A percentile compares a stretch with the other conserved stretches of the same genome.
phyloP scores from a whole-genome alignment of 2,113 vertebrate genomes.

The Cervus canadensis region DNA sequence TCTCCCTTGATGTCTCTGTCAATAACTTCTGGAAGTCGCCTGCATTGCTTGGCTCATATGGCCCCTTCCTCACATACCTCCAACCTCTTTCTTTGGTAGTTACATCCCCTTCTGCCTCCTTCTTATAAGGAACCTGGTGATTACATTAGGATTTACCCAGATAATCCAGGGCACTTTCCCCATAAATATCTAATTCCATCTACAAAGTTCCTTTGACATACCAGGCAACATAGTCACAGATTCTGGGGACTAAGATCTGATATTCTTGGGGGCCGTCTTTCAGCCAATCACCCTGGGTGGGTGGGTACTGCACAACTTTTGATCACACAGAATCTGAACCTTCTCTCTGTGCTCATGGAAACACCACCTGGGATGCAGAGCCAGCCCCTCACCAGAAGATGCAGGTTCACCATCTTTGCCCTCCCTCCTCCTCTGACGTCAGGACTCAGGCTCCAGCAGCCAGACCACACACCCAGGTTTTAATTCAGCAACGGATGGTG shows the following conservation, averaged over 20 bases:
- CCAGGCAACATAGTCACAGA: rapidly evolving
- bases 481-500: background rate
- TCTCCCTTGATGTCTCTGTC: background rate
- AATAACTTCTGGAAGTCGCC: background rate
- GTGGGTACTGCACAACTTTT: background rate
- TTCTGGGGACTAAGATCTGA: background rate
- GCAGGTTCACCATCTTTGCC: too few relatives aligned
- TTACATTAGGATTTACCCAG: background rate
- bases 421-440: background rate
- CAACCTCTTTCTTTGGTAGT: rapidly evolving
- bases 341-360: background rate
- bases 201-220: background rate
- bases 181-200: background rate
- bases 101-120: background rate
- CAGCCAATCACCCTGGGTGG: rapidly evolving
- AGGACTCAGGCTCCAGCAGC: background rate
- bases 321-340: background rate
- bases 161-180: rapidly evolving
- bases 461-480: background rate
- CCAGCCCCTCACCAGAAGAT: background rate
- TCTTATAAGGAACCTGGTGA: background rate
- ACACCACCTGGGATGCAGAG: background rate
- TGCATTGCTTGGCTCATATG: background rate
- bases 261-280: too few relatives aligned
- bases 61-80: background rate